Base-by-base conservation (phyloP, 2,888 invertebrate genomes). In the Calameuta pallipes region DNA sequence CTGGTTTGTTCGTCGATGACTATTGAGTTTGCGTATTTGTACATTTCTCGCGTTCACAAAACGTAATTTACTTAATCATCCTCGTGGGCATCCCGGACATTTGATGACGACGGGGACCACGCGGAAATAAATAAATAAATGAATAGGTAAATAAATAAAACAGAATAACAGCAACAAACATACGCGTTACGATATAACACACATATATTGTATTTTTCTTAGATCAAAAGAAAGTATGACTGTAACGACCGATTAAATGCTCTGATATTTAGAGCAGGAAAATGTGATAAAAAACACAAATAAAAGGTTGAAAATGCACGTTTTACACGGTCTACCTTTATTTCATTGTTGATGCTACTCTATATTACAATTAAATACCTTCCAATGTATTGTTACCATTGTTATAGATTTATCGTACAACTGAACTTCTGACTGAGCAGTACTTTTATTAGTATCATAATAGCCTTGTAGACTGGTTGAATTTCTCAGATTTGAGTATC, bases 141-240 rank as follows among this genome's bases (percentile, higher is more conserved):
- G n/a, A 74, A 74, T 34, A 74, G 35, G 35, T 34, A 30, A 56
- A 77, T 33, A 30, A 73, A 56, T 34, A 74, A 56, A 41, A 74
- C 74, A 74, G n/a, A 34, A 37, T 74, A 71, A 74, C 74, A 36
- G 35, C 30, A 31, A 74, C 34, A 74, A 31, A 34, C 74, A 35
- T 37, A 74, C 74, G 74, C 74, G 75, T 70, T 37, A 75, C 75
- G 78, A 75, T 77, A 76, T 71, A 71, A 71, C 71, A 76, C 74
- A 77, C 69, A 78, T 75, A 78, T 78, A 78, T 78, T 78, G 78
- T 78, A 78, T 78, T 78, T 78, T 78, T 78, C 78, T 75, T 78
- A 78, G 78, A 78, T 76, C 73, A 70, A 76, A 77, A 77, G 73
- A 74, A 76, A 76, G 77, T 77, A 77, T 56, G 77, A 77, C 56